Evolutionary conservation across 2,888 invertebrate species (phyloP).

Genomic region (Lucinisca nassula): DNA sequence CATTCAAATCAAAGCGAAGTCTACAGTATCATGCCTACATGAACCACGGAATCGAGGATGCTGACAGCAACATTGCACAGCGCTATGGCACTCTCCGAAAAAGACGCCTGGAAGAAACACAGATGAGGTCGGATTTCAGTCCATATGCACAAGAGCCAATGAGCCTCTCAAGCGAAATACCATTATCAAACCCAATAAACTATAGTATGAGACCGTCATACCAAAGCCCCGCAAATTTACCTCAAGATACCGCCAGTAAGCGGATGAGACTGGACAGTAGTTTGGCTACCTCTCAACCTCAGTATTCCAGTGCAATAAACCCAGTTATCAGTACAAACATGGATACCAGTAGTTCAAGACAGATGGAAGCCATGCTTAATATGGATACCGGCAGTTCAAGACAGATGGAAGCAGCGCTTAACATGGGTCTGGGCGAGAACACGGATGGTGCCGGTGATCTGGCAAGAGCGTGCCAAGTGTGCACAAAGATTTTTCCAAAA

Average conservation of each 20-base stretch:
- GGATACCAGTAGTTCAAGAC: background rate
- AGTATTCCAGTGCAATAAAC: constrained; percentile 47
- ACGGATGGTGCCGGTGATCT: constrained; percentile 29
- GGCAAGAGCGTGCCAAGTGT: constrained; percentile 76
- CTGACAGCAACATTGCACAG: constrained; percentile 66
- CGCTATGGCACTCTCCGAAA: constrained; percentile 63
- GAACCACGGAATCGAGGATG: constrained; percentile 55
- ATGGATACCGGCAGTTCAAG: background rate
- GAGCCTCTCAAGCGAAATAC: background rate
- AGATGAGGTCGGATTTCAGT: background rate
- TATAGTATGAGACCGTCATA: background rate
- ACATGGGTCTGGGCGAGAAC: constrained; percentile 1
- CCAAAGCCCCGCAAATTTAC: background rate
- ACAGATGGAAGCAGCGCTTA: constrained; percentile 1
- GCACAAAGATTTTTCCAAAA: constrained; percentile 84
- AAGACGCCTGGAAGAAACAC: constrained; percentile 54
- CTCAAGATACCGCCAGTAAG: constrained; percentile 42
- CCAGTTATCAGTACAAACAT: constrained; percentile 9
- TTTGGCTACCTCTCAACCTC: constrained; percentile 17
- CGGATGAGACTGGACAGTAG: constrained; percentile 30
- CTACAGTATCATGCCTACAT: constrained; percentile 79
- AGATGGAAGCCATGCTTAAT: constrained; percentile 1
- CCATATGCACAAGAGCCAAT: background rate
- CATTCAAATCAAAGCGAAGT: constrained; percentile 86
- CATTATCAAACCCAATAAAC: constrained; percentile 29